Percentiles rank a stretch among this genome's conserved stretches.
phyloP scores from a whole-genome alignment of 2,888 invertebrate species.

The Charanyca ferruginea region DNA sequence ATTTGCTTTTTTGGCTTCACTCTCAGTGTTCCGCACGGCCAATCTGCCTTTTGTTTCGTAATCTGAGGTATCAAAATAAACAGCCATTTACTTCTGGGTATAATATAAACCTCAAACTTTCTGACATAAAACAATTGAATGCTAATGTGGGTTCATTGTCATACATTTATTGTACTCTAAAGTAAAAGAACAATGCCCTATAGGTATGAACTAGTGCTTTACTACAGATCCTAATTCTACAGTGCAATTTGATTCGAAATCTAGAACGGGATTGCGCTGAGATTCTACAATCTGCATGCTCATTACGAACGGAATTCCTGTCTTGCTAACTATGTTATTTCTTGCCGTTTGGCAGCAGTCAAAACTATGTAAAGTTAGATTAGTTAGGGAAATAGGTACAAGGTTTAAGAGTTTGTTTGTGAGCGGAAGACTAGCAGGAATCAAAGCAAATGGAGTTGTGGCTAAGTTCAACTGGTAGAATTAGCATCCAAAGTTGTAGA shows the following conservation, averaged over 20 bases:
- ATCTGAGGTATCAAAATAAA: too few species aligned
- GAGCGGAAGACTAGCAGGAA: not conserved
- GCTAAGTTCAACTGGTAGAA: too few species aligned
- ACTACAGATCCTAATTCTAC: constrained; percentile 10
- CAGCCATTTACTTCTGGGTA: too few species aligned
- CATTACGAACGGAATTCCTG: constrained; percentile 47
- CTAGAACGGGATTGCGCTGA: constrained; percentile 36
- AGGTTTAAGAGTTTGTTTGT: constrained; percentile 17
- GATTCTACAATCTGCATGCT: constrained; percentile 50
- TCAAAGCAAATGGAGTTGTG: not conserved
- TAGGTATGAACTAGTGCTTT: not conserved
- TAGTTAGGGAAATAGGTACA: constrained; percentile 18
- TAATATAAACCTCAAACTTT: too few species aligned
- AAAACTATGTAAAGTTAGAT: constrained; percentile 36
- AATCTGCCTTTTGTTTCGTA: too few species aligned
- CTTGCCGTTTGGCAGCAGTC: constrained; percentile 40
- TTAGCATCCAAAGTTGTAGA: too few species aligned
- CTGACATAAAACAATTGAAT: constrained; percentile 8
- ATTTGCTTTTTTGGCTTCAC: too few species aligned
- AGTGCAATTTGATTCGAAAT: constrained; percentile 29
- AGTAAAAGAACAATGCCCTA: constrained; percentile 5
- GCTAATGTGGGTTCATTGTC: too few species aligned
- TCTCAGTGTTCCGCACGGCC: too few species aligned
- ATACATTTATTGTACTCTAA: not conserved
- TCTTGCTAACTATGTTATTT: constrained; percentile 45